Percentiles rank a stretch among this genome's conserved stretches.
Evolutionary conservation across 1,140 invertebrate species (phyloP).

Genomic region (Lycorma delicatula): DNA sequence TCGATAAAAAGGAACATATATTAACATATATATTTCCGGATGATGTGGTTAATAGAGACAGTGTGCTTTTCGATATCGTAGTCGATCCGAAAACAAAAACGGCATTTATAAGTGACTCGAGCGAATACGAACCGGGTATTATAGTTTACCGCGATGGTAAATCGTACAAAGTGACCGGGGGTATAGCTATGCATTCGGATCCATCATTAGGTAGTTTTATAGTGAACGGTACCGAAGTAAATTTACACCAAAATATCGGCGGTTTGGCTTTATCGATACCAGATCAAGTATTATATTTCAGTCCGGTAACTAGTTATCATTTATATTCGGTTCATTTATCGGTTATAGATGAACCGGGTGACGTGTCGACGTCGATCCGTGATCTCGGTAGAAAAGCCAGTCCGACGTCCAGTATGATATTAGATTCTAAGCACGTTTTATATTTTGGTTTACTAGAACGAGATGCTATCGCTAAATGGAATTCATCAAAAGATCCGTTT

Average conservation of each 20-base stretch:
- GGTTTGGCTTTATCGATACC: slow-evolving; percentile 22
- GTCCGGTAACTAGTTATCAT: slow-evolving; percentile 51
- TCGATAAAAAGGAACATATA: slow-evolving; percentile 38
- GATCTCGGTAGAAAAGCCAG: slow-evolving; percentile 14
- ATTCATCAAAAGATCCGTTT: slow-evolving; percentile 40
- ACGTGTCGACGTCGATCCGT: background rate
- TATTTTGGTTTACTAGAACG: slow-evolving; percentile 56
- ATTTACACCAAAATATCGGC: background rate
- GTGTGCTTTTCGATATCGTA: slow-evolving; percentile 13
- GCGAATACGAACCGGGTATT: slow-evolving; percentile 52
- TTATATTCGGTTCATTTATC: slow-evolving; percentile 50
- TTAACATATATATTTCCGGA: background rate
- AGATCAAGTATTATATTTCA: slow-evolving; percentile 51
- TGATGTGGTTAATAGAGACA: background rate
- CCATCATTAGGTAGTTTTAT: slow-evolving; percentile 45
- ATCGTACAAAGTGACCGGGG: slow-evolving; percentile 57
- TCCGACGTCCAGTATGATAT: slow-evolving; percentile 23
- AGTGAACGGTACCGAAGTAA: slow-evolving; percentile 46
- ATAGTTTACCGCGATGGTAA: slow-evolving; percentile 54
- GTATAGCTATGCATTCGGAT: slow-evolving; percentile 48
- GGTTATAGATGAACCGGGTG: slow-evolving; percentile 42
- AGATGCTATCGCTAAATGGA: slow-evolving; percentile 56
- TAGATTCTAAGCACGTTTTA: slow-evolving; percentile 49
- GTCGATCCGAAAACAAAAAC: slow-evolving; percentile 8
- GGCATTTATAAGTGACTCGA: slow-evolving; percentile 61